Percentiles rank a stretch among this genome's conserved stretches.
phyloP scores from a whole-genome alignment of 2,888 invertebrate species.

The Slavum lentiscoides region DNA sequence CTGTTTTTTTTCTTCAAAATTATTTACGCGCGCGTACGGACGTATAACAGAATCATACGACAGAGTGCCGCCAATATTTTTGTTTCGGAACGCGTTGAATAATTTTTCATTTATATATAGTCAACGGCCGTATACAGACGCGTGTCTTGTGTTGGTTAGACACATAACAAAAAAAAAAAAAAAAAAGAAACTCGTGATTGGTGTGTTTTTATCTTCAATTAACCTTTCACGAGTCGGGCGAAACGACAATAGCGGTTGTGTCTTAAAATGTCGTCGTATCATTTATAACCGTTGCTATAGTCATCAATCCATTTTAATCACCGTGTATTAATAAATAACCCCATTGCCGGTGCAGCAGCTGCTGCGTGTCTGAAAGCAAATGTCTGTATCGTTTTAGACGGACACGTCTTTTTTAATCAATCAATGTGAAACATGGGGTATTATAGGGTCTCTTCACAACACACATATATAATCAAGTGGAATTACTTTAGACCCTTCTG shows the following conservation, averaged over 20 bases:
- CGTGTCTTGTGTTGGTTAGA: not conserved
- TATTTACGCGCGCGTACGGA: not conserved
- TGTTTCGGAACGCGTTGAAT: not conserved
- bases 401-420: conserved; percentile 22
- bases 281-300: conserved; percentile 21
- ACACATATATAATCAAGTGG: not conserved
- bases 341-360: conserved; percentile 16
- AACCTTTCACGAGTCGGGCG: conserved; percentile 13
- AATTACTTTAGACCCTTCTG: conserved; percentile 1
- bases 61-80: not conserved
- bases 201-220: conserved; percentile 21
- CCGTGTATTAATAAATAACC: too few species aligned
- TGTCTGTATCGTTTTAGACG: not conserved
- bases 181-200: not conserved
- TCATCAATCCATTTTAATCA: conserved; percentile 38
- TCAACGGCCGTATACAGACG: not conserved
- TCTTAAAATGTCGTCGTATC: conserved; percentile 15
- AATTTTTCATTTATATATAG: conserved; percentile 5
- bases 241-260: conserved; percentile 23
- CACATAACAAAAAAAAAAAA: not conserved
- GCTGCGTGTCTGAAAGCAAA: conserved; percentile 21
- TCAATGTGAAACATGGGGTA: conserved; percentile 5
- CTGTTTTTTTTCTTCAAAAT: not conserved
- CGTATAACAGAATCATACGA: not conserved
- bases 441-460: not conserved